Evolutionary conservation across 2,113 vertebrate genomes (phyloP).

Genomic region (Hipposideros armiger): DNA sequence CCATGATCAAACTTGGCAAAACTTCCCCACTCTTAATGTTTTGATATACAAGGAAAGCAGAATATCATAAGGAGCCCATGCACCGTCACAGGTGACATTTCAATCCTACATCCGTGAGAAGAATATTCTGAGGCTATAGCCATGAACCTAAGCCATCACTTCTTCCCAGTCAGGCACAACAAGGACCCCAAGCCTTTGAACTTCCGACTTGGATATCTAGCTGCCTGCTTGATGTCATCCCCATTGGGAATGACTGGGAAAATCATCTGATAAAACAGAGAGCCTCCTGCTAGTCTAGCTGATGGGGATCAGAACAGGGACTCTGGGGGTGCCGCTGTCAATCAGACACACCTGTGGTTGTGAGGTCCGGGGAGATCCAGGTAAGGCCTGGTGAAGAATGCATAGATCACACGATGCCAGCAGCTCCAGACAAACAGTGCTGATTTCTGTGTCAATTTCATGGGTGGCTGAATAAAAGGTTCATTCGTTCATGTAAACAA

Average conservation of each 20-base stretch:
- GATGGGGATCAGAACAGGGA: neutral
- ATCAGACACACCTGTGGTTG: neutral
- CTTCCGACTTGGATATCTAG: neutral
- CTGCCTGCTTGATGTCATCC: neutral
- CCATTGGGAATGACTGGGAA: neutral
- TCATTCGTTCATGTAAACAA: neutral
- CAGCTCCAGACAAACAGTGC: neutral
- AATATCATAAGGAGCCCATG: neutral
- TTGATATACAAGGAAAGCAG: neutral
- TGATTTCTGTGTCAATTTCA: neutral
- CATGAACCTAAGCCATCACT: neutral
- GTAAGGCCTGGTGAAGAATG: neutral
- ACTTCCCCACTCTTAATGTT: too few species aligned
- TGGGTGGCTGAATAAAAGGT: neutral
- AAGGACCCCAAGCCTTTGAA: neutral
- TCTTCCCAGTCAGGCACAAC: neutral
- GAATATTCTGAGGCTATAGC: neutral
- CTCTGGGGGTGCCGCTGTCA: neutral
- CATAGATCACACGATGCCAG: rapidly evolving
- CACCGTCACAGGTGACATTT: neutral
- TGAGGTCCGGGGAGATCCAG: neutral
- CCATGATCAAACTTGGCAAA: rapidly evolving
- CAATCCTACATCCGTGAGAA: neutral
- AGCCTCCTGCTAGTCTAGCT: neutral
- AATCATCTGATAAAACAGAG: neutral